A percentile compares a stretch with the other conserved stretches of the same genome.
Conservation (phyloP, 1,140 invertebrate genomes). For the Drosophila pallidifrons region DNA sequence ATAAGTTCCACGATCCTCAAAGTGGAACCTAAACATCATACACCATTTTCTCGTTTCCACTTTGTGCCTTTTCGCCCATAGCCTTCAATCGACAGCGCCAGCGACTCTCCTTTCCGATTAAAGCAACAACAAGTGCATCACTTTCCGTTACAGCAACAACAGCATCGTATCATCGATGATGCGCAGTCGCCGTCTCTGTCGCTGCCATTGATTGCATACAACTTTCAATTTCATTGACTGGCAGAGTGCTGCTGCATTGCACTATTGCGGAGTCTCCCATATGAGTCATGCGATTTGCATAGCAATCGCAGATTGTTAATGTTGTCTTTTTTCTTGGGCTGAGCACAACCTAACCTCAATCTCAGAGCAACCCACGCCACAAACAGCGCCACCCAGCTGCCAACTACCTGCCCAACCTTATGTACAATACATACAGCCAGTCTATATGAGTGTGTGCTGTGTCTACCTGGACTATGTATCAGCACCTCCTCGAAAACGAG, state of each 20-base stretch:
- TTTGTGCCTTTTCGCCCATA: conserved; percentile 40
- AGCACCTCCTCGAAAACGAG: conserved; percentile 67
- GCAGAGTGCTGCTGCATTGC: conserved; percentile 19
- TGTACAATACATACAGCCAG: conserved; percentile 30
- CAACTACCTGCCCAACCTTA: conserved; percentile 52
- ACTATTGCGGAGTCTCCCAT: conserved; percentile 65
- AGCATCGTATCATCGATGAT: conserved; percentile 42
- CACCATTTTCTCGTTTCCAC: neutral
- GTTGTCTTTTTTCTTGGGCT: conserved; percentile 29
- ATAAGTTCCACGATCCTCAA: no score
- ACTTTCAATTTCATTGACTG: conserved; percentile 77
- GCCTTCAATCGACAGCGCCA: neutral
- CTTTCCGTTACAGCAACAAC: conserved; percentile 27
- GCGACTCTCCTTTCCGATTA: conserved; percentile 3
- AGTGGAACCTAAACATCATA: neutral
- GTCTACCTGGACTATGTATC: conserved; percentile 73
- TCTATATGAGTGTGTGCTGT: conserved; percentile 13
- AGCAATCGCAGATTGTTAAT: conserved; percentile 48
- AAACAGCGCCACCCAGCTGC: conserved; percentile 63
- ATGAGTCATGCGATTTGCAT: conserved; percentile 70
- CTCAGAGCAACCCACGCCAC: conserved; percentile 50
- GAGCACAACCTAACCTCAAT: conserved; percentile 48
- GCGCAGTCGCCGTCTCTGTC: conserved; percentile 44
- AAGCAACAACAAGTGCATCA: conserved; percentile 41
- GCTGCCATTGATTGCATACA: conserved; percentile 54